Evolutionary conservation across 2,888 invertebrate genomes (phyloP).

Genomic region (Bellardia pandia): DNA sequence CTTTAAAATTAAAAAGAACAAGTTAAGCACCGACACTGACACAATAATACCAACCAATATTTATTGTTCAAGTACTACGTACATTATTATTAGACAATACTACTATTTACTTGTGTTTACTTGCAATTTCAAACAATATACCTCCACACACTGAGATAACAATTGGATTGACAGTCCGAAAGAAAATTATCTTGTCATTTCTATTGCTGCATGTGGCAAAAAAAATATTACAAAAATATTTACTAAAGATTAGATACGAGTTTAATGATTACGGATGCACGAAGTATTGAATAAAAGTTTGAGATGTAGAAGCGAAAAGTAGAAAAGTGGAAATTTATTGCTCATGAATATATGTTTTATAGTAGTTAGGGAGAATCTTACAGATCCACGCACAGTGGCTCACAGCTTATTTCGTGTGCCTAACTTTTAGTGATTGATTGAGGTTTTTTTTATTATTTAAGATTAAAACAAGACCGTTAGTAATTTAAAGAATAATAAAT

Average conservation of each 20-base stretch:
- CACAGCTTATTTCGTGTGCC: too few species aligned
- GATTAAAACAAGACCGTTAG: too few species aligned
- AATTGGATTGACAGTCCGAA: constrained; percentile 37
- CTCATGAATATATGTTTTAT: background rate
- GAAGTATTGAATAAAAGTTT: constrained; percentile 2
- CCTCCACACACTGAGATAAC: constrained; percentile 52
- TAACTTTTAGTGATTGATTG: too few species aligned
- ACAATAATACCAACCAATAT: constrained; percentile 54
- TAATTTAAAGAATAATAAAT: too few species aligned
- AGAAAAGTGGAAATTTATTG: background rate
- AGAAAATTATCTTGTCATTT: constrained; percentile 25
- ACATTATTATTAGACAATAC: constrained; percentile 24
- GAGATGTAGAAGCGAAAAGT: background rate
- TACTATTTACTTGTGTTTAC: background rate
- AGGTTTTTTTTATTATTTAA: too few species aligned
- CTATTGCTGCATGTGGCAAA: background rate
- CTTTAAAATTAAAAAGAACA: constrained; percentile 41
- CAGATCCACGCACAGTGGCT: background rate
- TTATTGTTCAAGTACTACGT: constrained; percentile 1
- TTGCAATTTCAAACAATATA: constrained; percentile 49
- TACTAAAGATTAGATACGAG: constrained; percentile 53
- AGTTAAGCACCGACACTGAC: constrained; percentile 63
- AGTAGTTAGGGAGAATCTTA: constrained; percentile 3
- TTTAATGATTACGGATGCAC: constrained; percentile 19
- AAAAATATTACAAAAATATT: constrained; percentile 43